Evolutionary conservation across 2,797 vertebrate genomes (phyloP), one percentile per base, ranked within the genome.

Genomic region (Malacoctenus gilli): DNA sequence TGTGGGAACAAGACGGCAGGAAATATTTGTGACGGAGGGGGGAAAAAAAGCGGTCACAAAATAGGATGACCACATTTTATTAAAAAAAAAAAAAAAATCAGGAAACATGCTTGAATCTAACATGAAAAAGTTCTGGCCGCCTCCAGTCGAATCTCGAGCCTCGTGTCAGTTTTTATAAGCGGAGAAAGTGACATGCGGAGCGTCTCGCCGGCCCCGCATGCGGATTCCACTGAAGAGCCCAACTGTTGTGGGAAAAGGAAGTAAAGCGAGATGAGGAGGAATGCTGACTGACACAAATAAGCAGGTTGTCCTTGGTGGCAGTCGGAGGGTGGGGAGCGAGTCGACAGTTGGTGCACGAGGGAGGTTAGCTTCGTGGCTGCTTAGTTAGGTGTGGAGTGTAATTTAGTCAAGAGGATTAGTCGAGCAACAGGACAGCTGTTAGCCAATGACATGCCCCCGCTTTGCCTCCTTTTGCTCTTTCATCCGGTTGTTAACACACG

Each of bases 351-450:
- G 85, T 38, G 69, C 68, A 80, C 56, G 81, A 83, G 81, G 77
- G 72, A 84, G 83, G 85, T 77, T 88, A 75, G 82, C 41, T 88
- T 50, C 53, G 66, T 79, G 82, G 85, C 73, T 81, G 84, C 87
- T 87, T 87, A 84, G 85, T 87, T 89, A 88, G 89, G 85, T 90
- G 87, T 83, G 87, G 82, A 87, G 85, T 87, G 88, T 90, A 91
- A 90, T 90, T 90, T 88, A 88, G 89, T 87, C 84, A 85, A 86
- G 83, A 85, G 90, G 87, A 90, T 90, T 88, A 90, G 85, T 74
- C 41, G 85, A 87, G 84, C 85, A 81, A 89, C 82, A 80, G 88
- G 85, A 86, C 90, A 90, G 89, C 87, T 90, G 89, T 89, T 86
- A 66, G 80, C 82, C 82, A 89, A 87, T 87, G 84, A 88, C 87